phyloP scores from a whole-genome alignment of 2,113 vertebrate genomes.

The Accipiter cooperii region DNA sequence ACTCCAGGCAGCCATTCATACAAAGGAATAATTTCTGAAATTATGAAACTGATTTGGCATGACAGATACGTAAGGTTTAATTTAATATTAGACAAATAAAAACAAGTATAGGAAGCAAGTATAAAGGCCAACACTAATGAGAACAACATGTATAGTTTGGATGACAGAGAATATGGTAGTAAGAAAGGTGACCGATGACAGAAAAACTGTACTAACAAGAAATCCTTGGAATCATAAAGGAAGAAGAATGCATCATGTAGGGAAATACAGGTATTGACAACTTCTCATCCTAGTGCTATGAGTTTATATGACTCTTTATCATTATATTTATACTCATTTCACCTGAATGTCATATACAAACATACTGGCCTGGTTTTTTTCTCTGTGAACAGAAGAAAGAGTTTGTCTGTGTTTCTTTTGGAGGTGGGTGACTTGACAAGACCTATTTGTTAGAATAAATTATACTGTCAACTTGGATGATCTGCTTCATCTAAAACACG shows the following conservation, averaged over 20 bases:
- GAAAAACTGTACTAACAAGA: background rate
- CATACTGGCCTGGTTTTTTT: accelerated
- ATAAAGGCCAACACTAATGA: background rate
- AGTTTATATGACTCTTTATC: background rate
- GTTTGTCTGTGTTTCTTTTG: background rate
- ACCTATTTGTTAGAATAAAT: background rate
- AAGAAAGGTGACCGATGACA: background rate
- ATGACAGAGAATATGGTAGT: background rate
- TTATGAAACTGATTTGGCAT: background rate
- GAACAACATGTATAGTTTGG: background rate
- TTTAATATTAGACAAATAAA: background rate
- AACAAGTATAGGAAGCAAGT: background rate
- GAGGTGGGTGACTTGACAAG: background rate
- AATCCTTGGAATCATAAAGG: background rate
- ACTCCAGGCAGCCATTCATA: background rate
- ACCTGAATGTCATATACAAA: background rate
- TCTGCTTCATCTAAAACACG: background rate
- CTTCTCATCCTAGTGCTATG: background rate
- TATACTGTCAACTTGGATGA: background rate
- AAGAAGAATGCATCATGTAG: background rate
- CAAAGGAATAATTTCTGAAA: background rate
- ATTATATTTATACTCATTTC: background rate
- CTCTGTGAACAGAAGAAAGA: background rate
- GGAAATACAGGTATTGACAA: background rate
- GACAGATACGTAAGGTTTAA: background rate